phyloP scores from a whole-genome alignment of 2,113 vertebrate genomes.

The Grus americana region DNA sequence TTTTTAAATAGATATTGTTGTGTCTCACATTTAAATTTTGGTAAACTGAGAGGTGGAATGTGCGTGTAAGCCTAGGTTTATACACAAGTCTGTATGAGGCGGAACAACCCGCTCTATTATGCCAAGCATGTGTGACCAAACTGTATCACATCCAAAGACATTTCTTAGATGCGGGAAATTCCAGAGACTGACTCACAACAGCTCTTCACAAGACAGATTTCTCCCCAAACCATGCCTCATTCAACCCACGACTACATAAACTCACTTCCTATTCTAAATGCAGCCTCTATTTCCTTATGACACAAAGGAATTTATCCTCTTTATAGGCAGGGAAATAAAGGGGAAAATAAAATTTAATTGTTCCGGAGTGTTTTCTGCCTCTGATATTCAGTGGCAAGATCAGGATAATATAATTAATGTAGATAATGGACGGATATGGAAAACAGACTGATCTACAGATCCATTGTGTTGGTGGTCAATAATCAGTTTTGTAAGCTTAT shows the following conservation, averaged over 20 bases:
- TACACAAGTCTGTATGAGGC: not conserved
- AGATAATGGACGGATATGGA: not conserved
- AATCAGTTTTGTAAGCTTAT: not conserved
- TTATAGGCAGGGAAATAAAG: not conserved
- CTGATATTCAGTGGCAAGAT: not conserved
- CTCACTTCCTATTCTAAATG: not conserved
- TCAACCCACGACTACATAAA: not conserved
- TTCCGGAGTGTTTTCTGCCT: not conserved
- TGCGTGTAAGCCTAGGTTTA: not conserved
- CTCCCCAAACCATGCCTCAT: not conserved
- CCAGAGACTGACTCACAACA: not conserved
- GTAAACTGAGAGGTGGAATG: constrained; percentile 8
- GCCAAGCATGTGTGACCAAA: not conserved
- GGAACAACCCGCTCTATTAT: not conserved
- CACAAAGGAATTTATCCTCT: not conserved
- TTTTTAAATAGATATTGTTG: constrained; percentile 27
- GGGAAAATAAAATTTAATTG: not conserved
- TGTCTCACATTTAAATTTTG: not conserved
- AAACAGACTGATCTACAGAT: not conserved
- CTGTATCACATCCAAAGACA: not conserved
- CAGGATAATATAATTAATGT: not conserved
- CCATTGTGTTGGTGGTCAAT: not conserved
- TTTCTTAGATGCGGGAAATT: not conserved
- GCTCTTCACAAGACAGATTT: not conserved
- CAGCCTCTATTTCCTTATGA: not conserved